Evolutionary conservation across 2,113 vertebrate species (phyloP).

Genomic region (Tonatia bakeri): DNA sequence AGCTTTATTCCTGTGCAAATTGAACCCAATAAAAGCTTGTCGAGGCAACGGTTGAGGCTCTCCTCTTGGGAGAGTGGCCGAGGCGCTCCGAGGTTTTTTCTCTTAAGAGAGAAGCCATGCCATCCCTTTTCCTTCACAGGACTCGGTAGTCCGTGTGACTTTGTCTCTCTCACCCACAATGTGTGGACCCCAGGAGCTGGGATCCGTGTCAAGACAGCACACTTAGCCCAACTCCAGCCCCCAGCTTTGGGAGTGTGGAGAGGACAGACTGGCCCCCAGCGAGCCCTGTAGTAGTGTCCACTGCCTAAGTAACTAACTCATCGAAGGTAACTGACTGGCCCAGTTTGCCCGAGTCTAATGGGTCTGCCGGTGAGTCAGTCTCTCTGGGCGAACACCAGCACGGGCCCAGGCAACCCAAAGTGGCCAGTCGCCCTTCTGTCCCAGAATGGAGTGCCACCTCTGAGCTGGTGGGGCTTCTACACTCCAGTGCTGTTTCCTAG

Average conservation of each 20-base stretch:
- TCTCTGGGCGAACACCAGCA: neutral
- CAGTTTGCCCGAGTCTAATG: neutral
- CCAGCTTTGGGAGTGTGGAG: neutral
- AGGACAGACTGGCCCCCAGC: neutral
- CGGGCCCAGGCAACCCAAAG: neutral
- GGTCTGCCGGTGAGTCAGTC: neutral
- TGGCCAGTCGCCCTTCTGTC: neutral
- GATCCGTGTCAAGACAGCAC: neutral
- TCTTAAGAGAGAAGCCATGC: too few relatives aligned
- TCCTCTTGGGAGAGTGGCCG: too few relatives aligned
- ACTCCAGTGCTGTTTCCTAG: neutral
- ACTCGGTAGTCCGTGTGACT: too few relatives aligned
- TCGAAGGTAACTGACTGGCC: neutral
- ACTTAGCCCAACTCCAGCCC: neutral
- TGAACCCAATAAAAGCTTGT: too few relatives aligned
- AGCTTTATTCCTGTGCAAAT: too few relatives aligned
- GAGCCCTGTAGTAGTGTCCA: neutral
- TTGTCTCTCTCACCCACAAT: too few relatives aligned
- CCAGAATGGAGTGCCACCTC: neutral
- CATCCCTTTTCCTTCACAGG: too few relatives aligned
- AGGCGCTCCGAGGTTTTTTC: too few relatives aligned
- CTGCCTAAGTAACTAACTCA: neutral
- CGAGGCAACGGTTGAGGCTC: too few relatives aligned
- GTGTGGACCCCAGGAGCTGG: too few relatives aligned
- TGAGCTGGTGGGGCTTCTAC: neutral